phyloP scores from a whole-genome alignment of 2,797 vertebrate genomes.

The Etheostoma perlongum region DNA sequence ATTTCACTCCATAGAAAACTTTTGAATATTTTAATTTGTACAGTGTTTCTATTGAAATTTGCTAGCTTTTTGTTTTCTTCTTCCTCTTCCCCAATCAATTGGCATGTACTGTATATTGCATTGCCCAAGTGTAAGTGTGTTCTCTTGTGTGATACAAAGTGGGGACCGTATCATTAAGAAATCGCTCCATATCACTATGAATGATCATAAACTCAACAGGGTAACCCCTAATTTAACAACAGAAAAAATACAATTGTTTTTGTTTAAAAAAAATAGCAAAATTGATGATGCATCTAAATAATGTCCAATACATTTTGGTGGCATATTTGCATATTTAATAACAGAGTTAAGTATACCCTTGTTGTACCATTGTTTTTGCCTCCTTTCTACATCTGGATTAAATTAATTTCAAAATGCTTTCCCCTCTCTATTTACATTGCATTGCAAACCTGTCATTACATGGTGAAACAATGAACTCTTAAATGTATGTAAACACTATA shows the following conservation, averaged over 20 bases:
- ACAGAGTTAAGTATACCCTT: not conserved
- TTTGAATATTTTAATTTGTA: not conserved
- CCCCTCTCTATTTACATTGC: slow-evolving; percentile 15
- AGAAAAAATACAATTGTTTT: not conserved
- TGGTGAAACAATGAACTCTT: slow-evolving; percentile 43
- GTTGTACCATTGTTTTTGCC: not conserved
- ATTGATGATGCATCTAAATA: not conserved
- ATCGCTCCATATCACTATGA: not conserved
- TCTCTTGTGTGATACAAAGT: not conserved
- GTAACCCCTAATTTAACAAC: not conserved
- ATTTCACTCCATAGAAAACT: not conserved
- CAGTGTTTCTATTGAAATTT: not conserved
- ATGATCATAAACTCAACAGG: not conserved
- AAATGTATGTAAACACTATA: not conserved
- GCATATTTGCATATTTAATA: not conserved
- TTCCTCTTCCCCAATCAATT: not conserved
- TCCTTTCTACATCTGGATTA: slow-evolving; percentile 40
- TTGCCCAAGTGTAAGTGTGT: not conserved
- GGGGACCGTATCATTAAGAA: not conserved
- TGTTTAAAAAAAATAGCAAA: not conserved
- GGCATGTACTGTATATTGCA: not conserved
- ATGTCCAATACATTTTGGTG: not conserved
- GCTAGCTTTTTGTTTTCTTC: not conserved
- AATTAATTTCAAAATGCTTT: slow-evolving; percentile 19
- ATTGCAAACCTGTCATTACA: slow-evolving; percentile 6